These are phyloP conservation scores for Temnopleurus reevesii DNA, from an alignment of 53 echinoderm and acorn worm genomes.

Conservation along the genomic window DNA sequence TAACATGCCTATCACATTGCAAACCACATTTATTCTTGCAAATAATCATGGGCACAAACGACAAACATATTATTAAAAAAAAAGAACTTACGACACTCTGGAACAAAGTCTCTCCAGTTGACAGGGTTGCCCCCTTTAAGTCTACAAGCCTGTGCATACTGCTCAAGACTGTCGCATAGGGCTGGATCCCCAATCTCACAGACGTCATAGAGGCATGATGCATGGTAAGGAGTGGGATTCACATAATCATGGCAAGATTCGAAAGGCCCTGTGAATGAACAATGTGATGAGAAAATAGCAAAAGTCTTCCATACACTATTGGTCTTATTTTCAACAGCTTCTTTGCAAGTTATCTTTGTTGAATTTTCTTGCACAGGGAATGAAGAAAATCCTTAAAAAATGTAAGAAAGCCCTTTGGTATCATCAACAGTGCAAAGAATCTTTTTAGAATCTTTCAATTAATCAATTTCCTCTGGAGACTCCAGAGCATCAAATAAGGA, in stretches of 20 bases:
- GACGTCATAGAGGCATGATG: conserved; percentile 74
- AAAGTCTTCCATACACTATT: not conserved
- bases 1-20: not conserved
- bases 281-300: not conserved
- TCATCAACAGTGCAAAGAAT: no score
- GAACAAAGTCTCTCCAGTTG: conserved; percentile 69
- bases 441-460: no score
- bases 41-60: not conserved
- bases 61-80: no score
- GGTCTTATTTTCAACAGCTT: not conserved
- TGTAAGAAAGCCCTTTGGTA: no score
- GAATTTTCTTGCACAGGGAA: not conserved
- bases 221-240: conserved; percentile 67
- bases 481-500: no score
- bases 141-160: conserved; percentile 72
- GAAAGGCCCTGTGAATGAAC: conserved; percentile 65
- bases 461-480: no score
- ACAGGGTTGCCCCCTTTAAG: conserved; percentile 59
- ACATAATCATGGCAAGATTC: conserved; percentile 68
- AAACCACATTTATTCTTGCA: not conserved
- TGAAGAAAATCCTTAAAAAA: not conserved
- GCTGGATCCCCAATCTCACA: conserved; percentile 57
- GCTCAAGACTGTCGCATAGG: conserved; percentile 60
- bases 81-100: conserved; percentile 72
- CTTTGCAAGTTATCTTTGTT: not conserved